These are phyloP conservation scores for Corythornis madagascariensis DNA, from an alignment of 2,113 vertebrate genomes.

Conservation along the genomic window DNA sequence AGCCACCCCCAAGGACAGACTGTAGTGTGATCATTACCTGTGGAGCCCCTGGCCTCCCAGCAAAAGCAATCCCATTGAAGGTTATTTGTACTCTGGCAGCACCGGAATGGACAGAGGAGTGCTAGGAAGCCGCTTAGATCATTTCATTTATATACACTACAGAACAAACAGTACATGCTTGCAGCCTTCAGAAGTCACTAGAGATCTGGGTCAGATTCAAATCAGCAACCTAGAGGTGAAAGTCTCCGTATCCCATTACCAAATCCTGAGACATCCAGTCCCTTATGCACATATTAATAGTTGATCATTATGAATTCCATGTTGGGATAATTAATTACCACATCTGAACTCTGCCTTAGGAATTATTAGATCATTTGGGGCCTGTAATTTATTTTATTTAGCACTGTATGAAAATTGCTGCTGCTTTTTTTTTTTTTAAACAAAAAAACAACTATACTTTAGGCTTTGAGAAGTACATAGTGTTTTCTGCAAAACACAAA, in stretches of 20 bases:
- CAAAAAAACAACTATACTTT: not conserved
- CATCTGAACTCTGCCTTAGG: constrained; percentile 59
- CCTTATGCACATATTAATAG: constrained; percentile 68
- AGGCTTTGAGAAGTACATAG: constrained; percentile 33
- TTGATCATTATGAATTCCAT: constrained; percentile 64
- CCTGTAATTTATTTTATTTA: constrained; percentile 66
- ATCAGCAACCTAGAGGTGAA: constrained; percentile 72
- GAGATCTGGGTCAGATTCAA: constrained; percentile 73
- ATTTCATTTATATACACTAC: constrained; percentile 24
- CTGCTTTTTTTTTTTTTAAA: not conserved
- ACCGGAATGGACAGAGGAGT: not conserved
- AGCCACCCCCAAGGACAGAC: not conserved
- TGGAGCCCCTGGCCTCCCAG: not conserved
- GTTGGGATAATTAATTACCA: constrained; percentile 62
- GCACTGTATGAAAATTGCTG: constrained; percentile 51
- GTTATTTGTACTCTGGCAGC: not conserved
- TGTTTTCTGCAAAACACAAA: constrained; percentile 60
- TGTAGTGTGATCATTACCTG: not conserved
- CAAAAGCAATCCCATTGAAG: not conserved
- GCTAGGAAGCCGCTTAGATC: constrained; percentile 22
- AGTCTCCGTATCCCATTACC: constrained; percentile 65
- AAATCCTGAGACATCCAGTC: constrained; percentile 69
- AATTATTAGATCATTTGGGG: constrained; percentile 64
- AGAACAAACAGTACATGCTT: constrained; percentile 55
- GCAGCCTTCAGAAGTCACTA: constrained; percentile 57